Evolutionary conservation across 2,888 invertebrate species (phyloP), one percentile per base, ranked within the genome.

Genomic region (Ectropis crepuscularia): DNA sequence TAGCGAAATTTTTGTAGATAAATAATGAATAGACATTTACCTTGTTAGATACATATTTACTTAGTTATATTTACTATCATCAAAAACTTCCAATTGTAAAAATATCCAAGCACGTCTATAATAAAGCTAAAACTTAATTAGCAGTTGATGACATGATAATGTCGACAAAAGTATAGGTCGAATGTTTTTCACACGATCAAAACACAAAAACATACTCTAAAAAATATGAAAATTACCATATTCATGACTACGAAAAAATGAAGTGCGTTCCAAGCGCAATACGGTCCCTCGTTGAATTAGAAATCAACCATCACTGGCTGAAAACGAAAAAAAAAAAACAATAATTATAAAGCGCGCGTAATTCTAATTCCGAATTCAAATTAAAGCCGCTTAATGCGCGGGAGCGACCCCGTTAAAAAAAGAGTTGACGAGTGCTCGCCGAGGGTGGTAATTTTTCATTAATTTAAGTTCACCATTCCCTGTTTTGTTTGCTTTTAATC

Each of bases 401-500:
- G 89, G 88, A 90, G 91, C 91, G 92, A 89, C 89, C 90, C 90
- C 80, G 87, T 88, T 84, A 86, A 92, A 91, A 91, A 92, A 92
- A 92, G 92, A 92, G 92, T 92, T 92, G 92, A 91, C 91, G 92
- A 92, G 87, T 87, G 87, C 89, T 85, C 91, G 86, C 87, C 80
- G 90, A 91, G 92, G 92, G 92, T 92, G 92, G 92, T 92, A 92
- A 92, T 92, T 92, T 92, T 92, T 92, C 92, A 92, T 92, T 92
- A 92, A 92, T 92, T 92, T 92, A 92, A 92, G 92, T 92, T 92
- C 92, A 92, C 92, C 90, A 91, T 91, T 92, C 90, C 90, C 92
- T 92, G 92, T 92, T 92, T 92, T 92, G 92, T 92, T 92, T 92
- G 92, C 90, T 92, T 92, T 92, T 92, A 92, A 92, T 92, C 92